Base-by-base conservation (phyloP, 2,113 vertebrate genomes). In the Prolemur simus region DNA sequence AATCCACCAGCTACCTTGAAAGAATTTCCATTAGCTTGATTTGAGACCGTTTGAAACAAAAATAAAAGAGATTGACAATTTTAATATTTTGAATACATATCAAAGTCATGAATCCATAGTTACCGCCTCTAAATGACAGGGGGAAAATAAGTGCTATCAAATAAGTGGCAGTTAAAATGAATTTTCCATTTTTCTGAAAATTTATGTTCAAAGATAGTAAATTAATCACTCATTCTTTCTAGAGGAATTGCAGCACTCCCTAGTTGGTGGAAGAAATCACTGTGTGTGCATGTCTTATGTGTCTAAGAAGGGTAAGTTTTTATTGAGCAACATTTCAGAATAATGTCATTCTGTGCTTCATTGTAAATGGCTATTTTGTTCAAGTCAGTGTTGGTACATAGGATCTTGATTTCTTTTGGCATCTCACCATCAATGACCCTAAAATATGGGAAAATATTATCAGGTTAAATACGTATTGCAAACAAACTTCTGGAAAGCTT, bases 401-500 rank as follows among this genome's bases (percentile, higher is more conserved):
- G 5, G 1, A n/a, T 82, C 7, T 12, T 89, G 29, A 52, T 37
- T 93, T 74, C 29, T 37, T 80, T 90, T 85, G 63, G 25, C 15
- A 49, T 27, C 1, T 94, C 54, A 60, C 12, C n/a, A 74, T 45
- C 7, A 13, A 21, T 42, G 3, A 56, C 2, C 6, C 56, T 34
- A 73, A 77, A 89, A 84, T 60, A 89, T 34, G 32, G 14, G 11
- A 84, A 87, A 95, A 39, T n/a, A 42, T 47, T 92, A 4, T 8
- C n/a, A 56, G 82, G 29, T 77, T 91, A 86, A 42, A 76, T 86
- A 81, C 73, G 21, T 82, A 74, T 49, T 60, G 39, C 74, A 95
- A 66, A 71, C 29, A 66, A 95, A 78, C 8, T 66, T 89, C 73
- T 93, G 37, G 83, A 82, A 95, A 83, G 29, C n/a, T 29, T 91